Evolutionary conservation across 37 sponge, comb jelly and placozoan species (phyloP), one percentile per base, ranked within the genome.

Genomic region (Haliclona indistincta): DNA sequence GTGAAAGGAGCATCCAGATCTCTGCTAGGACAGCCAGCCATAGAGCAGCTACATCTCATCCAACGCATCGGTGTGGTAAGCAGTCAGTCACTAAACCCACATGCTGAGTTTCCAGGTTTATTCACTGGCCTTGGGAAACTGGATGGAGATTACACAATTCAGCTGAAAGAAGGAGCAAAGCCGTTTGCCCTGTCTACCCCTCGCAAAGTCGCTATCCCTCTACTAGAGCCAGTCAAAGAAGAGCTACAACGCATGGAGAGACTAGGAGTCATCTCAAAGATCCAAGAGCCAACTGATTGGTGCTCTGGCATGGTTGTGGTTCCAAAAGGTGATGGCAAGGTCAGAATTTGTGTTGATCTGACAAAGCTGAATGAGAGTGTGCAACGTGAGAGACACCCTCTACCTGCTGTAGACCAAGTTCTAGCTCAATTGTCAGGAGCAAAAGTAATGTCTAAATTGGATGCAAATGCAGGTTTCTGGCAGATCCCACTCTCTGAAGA

Each of bases 381-480:
- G 22, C 68, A 77, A 25, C 41, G 78, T 11, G 77, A 70, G 39
- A 28, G 77, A 41, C 69, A 63, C 56, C 85, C 77, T 11, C 68
- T 77, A 54, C 22, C 8, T 26, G 77, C 85, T 0, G 53, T 84
- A 15, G 85, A 84, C 33, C 64, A 84, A 7, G 29, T 84, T 1
- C 64, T 40, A 7, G 25, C 78, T 5, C 29, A 79, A 35, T 61
- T 84, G 67, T 65, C 72, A 20, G 58, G 58, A 29, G 74, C 81
- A 42, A 86, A 74, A 67, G 13, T 33, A 17, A 77, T 77, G 37
- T 77, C 78, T 20, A 71, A 68, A 11, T 64, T 84, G 5, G 85
- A 84, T 67, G 84, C 75, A 68, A 74, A 55, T 42, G 43, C 82
- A 10, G 82, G 74, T 26, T 81, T 72, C 58, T 83, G 84, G 84